Percentiles rank a stretch among this genome's conserved stretches.
Conservation (phyloP, 2,888 invertebrate genomes). For the Biston stratarius region DNA sequence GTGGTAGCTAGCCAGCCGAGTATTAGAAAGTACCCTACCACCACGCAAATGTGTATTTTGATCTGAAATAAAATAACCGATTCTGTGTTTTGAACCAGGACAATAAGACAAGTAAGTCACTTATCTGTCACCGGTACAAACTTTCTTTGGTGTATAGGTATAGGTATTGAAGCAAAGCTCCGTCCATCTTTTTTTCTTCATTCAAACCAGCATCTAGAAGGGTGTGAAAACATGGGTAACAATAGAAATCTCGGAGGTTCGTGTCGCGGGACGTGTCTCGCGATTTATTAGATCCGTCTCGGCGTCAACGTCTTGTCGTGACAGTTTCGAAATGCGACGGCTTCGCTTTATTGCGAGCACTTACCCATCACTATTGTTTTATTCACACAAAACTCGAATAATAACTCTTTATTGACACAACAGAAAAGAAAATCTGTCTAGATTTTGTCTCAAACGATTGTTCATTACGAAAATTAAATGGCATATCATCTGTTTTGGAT, state of each 20-base stretch:
- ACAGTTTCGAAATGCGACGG: constrained; percentile 33
- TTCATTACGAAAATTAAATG: constrained; percentile 4
- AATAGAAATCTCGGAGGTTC: constrained; percentile 35
- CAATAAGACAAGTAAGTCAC: too few species aligned
- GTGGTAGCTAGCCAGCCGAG: too few species aligned
- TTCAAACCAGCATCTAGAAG: neutral
- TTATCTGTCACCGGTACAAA: too few species aligned
- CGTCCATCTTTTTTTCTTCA: neutral
- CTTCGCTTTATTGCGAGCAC: constrained; percentile 15
- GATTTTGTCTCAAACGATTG: neutral
- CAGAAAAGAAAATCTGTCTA: too few species aligned
- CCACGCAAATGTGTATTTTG: too few species aligned
- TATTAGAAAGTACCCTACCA: too few species aligned
- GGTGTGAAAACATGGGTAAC: constrained; percentile 24
- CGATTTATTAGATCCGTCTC: constrained; percentile 54
- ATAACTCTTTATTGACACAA: too few species aligned
- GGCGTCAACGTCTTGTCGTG: constrained; percentile 39
- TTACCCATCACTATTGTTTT: constrained; percentile 13
- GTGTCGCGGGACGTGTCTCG: constrained; percentile 37
- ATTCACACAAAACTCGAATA: neutral
- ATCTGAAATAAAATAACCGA: too few species aligned
- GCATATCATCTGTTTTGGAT: constrained; percentile 43
- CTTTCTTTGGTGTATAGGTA: neutral
- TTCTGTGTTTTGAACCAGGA: too few species aligned
- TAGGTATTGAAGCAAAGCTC: neutral